Conservation (phyloP, 1,140 invertebrate species). For the Proales similis region DNA sequence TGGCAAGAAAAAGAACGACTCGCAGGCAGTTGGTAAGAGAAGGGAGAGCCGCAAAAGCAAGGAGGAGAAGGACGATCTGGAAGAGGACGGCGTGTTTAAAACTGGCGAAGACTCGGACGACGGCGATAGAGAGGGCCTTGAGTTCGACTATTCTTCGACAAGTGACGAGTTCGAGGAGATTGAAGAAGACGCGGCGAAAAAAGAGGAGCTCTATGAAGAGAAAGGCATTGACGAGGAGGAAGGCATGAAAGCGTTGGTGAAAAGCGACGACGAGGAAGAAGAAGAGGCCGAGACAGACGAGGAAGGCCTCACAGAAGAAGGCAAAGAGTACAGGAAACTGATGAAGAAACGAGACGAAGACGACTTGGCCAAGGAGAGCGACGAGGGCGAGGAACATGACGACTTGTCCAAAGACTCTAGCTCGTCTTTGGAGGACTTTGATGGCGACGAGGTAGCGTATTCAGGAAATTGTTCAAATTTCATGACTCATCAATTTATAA, state of each 20-base stretch:
- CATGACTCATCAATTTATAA: too few relatives aligned
- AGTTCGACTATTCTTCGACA: conserved; percentile 32
- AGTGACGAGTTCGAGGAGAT: conserved; percentile 8
- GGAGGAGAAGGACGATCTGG: conserved; percentile 32
- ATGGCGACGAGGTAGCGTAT: too few relatives aligned
- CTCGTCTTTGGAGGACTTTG: conserved; percentile 31
- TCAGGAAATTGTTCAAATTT: too few relatives aligned
- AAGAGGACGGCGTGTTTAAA: conserved; percentile 28
- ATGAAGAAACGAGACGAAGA: conserved; percentile 25
- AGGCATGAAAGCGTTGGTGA: conserved; percentile 37
- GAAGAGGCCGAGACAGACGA: conserved; percentile 30
- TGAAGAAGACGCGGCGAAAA: conserved; percentile 10
- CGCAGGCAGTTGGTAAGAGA: conserved; percentile 22
- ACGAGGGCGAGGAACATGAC: conserved; percentile 24
- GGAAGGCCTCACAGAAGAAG: conserved; percentile 38
- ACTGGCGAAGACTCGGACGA: conserved; percentile 38
- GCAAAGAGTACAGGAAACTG: conserved; percentile 37
- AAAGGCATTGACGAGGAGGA: conserved; percentile 38
- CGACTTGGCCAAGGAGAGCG: too few relatives aligned
- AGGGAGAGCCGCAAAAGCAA: conserved; percentile 29
- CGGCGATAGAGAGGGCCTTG: conserved; percentile 38
- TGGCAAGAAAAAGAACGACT: conserved; percentile 39
- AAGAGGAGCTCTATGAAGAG: conserved; percentile 38
- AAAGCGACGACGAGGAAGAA: conserved; percentile 30
- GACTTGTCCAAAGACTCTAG: conserved; percentile 35